Conservation (phyloP, 1,140 invertebrate species). For the Lineus longissimus region DNA sequence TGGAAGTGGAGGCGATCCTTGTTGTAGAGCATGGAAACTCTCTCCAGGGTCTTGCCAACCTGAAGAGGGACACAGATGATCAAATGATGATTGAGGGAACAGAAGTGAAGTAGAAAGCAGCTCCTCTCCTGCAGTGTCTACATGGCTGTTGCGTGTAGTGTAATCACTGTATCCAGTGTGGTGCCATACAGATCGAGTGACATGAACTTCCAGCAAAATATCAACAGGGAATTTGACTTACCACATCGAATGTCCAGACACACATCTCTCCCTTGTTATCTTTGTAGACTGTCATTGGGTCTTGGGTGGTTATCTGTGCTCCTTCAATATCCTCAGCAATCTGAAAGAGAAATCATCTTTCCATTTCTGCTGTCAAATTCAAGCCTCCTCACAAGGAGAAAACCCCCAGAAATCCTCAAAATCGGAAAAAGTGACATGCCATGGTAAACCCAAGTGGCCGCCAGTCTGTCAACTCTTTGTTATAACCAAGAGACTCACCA, state of each 20-base stretch:
- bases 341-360: constrained; percentile 17
- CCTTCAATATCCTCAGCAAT: constrained; percentile 30
- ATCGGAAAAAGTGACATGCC: no score
- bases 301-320: constrained; percentile 22
- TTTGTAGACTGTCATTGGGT: constrained; percentile 31
- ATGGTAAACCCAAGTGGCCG: no score
- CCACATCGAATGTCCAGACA: constrained; percentile 32
- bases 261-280: constrained; percentile 36
- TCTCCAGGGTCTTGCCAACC: constrained; percentile 21
- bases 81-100: background rate
- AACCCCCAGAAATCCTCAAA: constrained; percentile 5
- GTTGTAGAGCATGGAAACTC: constrained; percentile 39
- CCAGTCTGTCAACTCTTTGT: no score
- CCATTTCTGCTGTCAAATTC: no score
- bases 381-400: background rate
- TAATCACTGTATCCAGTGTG: no score
- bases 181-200: no score
- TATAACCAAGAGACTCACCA: constrained; percentile 40
- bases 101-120: no score
- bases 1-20: constrained; percentile 43
- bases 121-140: no score
- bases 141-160: no score
- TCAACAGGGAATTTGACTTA: no score
- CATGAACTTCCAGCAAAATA: no score
- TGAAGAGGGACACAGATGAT: background rate